Conservation (phyloP, 2,113 vertebrate species). For the Pituophis catenifer region DNA sequence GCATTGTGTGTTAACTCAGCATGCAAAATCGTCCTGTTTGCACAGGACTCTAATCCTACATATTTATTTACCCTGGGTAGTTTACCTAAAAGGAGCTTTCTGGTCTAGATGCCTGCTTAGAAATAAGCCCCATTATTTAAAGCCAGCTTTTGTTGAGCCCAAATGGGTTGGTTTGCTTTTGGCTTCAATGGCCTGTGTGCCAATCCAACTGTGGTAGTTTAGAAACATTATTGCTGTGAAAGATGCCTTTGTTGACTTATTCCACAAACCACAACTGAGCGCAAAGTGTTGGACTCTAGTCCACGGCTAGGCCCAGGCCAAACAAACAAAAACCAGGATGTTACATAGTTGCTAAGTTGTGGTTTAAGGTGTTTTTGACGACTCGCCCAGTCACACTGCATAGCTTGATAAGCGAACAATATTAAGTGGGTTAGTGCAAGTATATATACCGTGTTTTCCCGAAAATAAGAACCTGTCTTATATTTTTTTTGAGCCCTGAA, state of each 20-base stretch:
- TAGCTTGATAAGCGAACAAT: neutral
- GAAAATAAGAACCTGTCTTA: too few relatives aligned
- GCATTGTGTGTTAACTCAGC: neutral
- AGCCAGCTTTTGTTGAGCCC: neutral
- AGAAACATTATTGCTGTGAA: neutral
- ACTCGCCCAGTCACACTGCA: neutral
- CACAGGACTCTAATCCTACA: neutral
- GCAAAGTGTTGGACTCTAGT: neutral
- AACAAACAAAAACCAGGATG: neutral
- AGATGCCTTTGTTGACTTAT: neutral
- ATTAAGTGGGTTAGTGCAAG: too few relatives aligned
- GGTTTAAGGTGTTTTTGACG: neutral
- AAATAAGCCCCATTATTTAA: neutral
- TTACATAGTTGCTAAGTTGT: neutral
- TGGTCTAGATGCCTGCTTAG: neutral
- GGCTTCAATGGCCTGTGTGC: neutral
- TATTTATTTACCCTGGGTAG: neutral
- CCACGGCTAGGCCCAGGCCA: neutral
- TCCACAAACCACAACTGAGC: neutral
- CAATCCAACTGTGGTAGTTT: neutral
- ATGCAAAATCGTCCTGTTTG: neutral
- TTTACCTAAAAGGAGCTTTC: neutral
- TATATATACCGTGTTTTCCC: too few relatives aligned
- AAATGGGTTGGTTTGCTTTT: neutral
- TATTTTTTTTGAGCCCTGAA: too few relatives aligned